Conservation (phyloP, 2,113 vertebrate species). For the Phyllopteryx taeniolatus region DNA sequence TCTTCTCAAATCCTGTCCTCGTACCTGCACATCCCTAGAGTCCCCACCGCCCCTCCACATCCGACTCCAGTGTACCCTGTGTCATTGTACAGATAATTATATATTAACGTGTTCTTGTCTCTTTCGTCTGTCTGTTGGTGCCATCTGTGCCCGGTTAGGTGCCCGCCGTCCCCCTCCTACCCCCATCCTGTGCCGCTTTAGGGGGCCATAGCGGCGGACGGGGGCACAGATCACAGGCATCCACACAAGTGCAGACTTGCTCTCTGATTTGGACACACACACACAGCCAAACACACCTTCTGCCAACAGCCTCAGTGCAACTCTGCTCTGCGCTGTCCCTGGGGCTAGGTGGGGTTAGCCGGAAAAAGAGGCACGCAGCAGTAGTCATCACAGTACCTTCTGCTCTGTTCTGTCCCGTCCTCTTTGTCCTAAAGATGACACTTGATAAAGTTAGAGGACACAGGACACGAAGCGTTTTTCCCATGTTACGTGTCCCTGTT, state of each 20-base stretch:
- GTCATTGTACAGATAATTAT: slow-evolving; percentile 72
- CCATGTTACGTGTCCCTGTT: too few species aligned
- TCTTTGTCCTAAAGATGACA: slow-evolving; percentile 41
- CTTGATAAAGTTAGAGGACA: slow-evolving; percentile 70
- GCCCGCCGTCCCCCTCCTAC: slow-evolving; percentile 27
- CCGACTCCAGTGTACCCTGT: slow-evolving; percentile 42
- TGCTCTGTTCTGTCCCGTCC: slow-evolving; percentile 51
- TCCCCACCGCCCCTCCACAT: slow-evolving; percentile 30
- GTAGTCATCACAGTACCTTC: slow-evolving; percentile 63
- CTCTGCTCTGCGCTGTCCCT: slow-evolving; percentile 46
- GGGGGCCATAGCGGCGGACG: slow-evolving; percentile 45
- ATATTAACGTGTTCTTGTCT: slow-evolving; percentile 70
- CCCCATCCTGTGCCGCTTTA: slow-evolving; percentile 58
- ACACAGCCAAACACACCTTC: slow-evolving; percentile 45
- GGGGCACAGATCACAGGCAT: slow-evolving; percentile 54
- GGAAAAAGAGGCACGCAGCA: slow-evolving; percentile 59
- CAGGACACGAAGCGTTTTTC: background rate
- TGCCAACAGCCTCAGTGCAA: slow-evolving; percentile 47
- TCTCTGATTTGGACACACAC: slow-evolving; percentile 3
- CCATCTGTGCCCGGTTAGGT: slow-evolving; percentile 78
- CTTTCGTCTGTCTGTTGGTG: slow-evolving; percentile 58
- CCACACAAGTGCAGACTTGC: slow-evolving; percentile 29
- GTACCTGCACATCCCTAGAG: background rate
- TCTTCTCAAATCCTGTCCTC: slow-evolving; percentile 19
- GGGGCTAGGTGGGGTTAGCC: slow-evolving; percentile 61